These are phyloP conservation scores for Trichonephila clavipes DNA, from an alignment of 1,140 invertebrate genomes.

Conservation along the genomic window DNA sequence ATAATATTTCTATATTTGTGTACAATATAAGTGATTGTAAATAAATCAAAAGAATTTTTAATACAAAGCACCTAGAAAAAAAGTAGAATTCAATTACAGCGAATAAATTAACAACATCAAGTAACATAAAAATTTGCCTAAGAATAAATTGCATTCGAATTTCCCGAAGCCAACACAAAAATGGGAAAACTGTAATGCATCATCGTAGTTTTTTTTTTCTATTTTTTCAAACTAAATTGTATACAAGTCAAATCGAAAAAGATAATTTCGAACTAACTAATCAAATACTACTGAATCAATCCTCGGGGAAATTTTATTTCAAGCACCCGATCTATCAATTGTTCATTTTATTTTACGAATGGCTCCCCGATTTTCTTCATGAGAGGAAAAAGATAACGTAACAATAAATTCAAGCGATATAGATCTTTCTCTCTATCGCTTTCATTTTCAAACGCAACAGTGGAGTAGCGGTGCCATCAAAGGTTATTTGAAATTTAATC, in stretches of 20 bases:
- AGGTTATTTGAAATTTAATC: conserved; percentile 75
- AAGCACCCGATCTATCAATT: background rate
- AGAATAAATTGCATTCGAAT: no score
- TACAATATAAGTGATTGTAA: no score
- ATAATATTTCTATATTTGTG: no score
- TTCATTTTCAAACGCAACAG: conserved; percentile 54
- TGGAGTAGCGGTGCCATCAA: conserved; percentile 39
- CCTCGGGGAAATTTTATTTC: background rate
- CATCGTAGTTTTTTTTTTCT: no score
- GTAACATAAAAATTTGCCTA: no score
- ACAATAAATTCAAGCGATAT: conserved; percentile 61
- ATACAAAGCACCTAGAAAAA: no score
- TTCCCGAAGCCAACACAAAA: no score
- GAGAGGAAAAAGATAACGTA: conserved; percentile 26
- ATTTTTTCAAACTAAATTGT: no score
- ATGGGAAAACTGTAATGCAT: no score
- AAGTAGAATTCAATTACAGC: no score
- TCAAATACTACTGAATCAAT: background rate
- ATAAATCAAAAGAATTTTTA: no score
- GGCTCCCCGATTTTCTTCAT: background rate
- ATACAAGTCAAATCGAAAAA: background rate
- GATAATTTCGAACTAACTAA: background rate
- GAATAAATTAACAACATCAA: no score
- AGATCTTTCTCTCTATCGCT: conserved; percentile 55
- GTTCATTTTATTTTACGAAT: conserved; percentile 3